phyloP scores from a whole-genome alignment of 1,140 invertebrate genomes.

The Idris sp. region DNA sequence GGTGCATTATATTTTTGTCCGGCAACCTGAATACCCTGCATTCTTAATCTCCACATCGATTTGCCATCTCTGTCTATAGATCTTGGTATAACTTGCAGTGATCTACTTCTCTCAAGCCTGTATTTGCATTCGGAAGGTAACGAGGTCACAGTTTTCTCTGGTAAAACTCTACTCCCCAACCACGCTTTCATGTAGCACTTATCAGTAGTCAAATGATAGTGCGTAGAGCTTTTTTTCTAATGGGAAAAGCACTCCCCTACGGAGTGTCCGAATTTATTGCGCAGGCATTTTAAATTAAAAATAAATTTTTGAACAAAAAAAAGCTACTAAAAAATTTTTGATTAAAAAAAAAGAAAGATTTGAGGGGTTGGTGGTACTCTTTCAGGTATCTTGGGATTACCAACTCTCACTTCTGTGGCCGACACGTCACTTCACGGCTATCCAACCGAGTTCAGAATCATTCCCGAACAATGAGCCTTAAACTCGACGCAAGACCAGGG shows the following conservation, averaged over 20 bases:
- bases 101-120: constrained; percentile 48
- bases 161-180: no score
- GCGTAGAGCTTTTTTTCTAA: constrained; percentile 50
- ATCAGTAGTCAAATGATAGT: constrained; percentile 58
- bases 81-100: constrained; percentile 34
- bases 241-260: constrained; percentile 36
- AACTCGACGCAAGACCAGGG: constrained; percentile 49
- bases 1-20: no score
- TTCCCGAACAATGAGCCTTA: constrained; percentile 72
- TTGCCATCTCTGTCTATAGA: constrained; percentile 35
- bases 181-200: constrained; percentile 57
- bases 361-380: constrained; percentile 71
- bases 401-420: constrained; percentile 66
- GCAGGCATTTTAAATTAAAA: constrained; percentile 23
- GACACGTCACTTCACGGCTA: constrained; percentile 71
- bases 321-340: constrained; percentile 24
- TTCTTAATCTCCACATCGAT: no score
- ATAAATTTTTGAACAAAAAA: constrained; percentile 8
- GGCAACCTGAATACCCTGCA: no score
- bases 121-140: constrained; percentile 51
- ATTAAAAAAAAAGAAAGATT: constrained; percentile 52
- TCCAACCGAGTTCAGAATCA: constrained; percentile 74
- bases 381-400: constrained; percentile 74
- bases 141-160: constrained; percentile 71
- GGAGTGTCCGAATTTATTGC: constrained; percentile 31